A percentile compares a stretch with the other conserved stretches of the same genome.
These are phyloP conservation scores for Phasia obesa DNA, from an alignment of 2,888 invertebrate genomes.

Conservation along the genomic window DNA sequence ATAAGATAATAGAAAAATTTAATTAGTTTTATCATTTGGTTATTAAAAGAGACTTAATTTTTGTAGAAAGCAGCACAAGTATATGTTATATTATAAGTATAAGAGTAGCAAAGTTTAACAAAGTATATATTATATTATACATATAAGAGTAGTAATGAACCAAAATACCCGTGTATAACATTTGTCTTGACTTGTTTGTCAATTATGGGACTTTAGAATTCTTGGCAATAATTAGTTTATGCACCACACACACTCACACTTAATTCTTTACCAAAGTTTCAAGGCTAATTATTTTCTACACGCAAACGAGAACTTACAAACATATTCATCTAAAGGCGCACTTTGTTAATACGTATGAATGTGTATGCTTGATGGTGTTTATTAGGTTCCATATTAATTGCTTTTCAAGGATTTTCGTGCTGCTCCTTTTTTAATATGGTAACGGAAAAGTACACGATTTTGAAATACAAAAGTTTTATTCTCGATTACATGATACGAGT, in stretches of 20 bases:
- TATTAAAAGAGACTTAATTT: no score
- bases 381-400: conserved; percentile 13
- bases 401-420: conserved; percentile 14
- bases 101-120: no score
- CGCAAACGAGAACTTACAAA: no score
- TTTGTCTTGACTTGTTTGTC: background rate
- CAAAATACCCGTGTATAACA: background rate
- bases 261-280: background rate
- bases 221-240: background rate
- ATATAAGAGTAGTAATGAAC: background rate
- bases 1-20: no score
- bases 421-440: background rate
- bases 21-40: no score
- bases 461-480: background rate
- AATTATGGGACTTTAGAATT: background rate
- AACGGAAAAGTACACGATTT: background rate
- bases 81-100: no score
- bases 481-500: background rate
- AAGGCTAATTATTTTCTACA: conserved; percentile 29
- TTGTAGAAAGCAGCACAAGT: no score
- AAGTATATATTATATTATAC: no score
- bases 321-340: no score
- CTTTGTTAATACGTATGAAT: no score
- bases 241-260: background rate
- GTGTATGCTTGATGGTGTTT: background rate